Base-by-base conservation (phyloP, 2,797 vertebrate genomes). In the Pangasius larnaudii region DNA sequence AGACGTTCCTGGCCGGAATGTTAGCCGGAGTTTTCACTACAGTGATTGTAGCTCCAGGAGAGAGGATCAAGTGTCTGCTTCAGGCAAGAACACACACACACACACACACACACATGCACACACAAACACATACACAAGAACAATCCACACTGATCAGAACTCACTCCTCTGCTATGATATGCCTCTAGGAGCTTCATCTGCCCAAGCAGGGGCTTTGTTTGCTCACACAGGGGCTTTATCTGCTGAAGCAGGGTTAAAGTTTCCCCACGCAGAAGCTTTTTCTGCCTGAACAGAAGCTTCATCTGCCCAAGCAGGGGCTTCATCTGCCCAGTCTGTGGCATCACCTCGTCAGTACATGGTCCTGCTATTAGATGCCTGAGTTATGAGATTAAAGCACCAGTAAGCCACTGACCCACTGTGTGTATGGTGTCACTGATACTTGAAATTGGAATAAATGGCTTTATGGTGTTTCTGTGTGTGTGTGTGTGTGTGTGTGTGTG, bases 1-100 rank as follows among this genome's bases (percentile, higher is more conserved):
- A 97, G 72, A 88, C 95, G 13, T 96, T 95, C 89, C 72, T 95
- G 51, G 94, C 96, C 0, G 96, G 96, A 27, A 96, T 96, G 92
- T 89, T 97, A 86, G 94, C 95, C 0, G 96, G 96, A 0, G 88
- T 95, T n/a, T 96, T 95, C 86, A 96, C 95, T 0, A 95, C 96
- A 0, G 93, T 95, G 5, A 96, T 97, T 0, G 94, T 96, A 33
- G 93, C 94, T 89, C 96, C 96, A 0, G 96, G 95, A 90, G 96
- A 97, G 86, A 94, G 96, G 89, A 95, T 97, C 92, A 97, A 97
- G 85, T 97, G 96, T 79, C 93, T 97, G 87, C 94, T 97, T 67
- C 96, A 97, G 95, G 96, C 87, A 91, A 74, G 69, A 19, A 74
- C 61, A 63, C 80, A 18, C 79, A 61, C 78, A 80, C 75, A 59